Base-by-base conservation (phyloP, 2,888 invertebrate genomes). In the Hirtodrosophila duncani region DNA sequence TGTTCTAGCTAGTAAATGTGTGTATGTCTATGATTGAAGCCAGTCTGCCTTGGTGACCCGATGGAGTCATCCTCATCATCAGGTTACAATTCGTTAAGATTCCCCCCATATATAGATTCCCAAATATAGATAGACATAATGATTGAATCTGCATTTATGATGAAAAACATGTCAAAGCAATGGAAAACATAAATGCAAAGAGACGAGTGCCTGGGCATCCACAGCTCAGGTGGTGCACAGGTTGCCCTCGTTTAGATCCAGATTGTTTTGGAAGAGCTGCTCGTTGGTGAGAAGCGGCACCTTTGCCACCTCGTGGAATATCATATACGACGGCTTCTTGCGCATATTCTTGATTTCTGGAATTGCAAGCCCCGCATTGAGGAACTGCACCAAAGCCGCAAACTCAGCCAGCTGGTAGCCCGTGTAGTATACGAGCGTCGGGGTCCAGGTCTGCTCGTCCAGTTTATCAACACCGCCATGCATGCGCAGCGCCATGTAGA, bases 301-400 rank as follows among this genome's bases (percentile, higher is more conserved):
- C 86, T 94, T 94, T 57, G 97, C 96, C 49, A 97, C 97, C 89
- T 95, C 94, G 84, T 94, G 95, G 88, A 97, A 97, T 84, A 97
- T 94, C 78, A 92, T 92, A 87, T 98, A 98, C 2, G 96, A 95
- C 86, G 98, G 98, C 88, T 98, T 98, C 86, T 93, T 95, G 65
- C 93, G 89, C 42, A 98, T 93, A 18, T 97, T 97, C 88, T 92
- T 92, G 67, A 96, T 89, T 51, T 93, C 91, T 18, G 92, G 78
- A 91, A 90, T 80, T 92, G 92, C 1, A 98, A 88, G 51, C n/a
- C 92, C 91, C 20, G 90, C 89, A 88, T 97, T 97, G 39, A 97
- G 89, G 9, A 90, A 87, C 11, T 90, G 83, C 9, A 92, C 91
- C 30, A 94, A 88, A 14, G 91, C 90, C 31, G 90, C 89, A 77